Conservation (phyloP, 92 coral and sea anemone species). For the Virgularia gustaviana region DNA sequence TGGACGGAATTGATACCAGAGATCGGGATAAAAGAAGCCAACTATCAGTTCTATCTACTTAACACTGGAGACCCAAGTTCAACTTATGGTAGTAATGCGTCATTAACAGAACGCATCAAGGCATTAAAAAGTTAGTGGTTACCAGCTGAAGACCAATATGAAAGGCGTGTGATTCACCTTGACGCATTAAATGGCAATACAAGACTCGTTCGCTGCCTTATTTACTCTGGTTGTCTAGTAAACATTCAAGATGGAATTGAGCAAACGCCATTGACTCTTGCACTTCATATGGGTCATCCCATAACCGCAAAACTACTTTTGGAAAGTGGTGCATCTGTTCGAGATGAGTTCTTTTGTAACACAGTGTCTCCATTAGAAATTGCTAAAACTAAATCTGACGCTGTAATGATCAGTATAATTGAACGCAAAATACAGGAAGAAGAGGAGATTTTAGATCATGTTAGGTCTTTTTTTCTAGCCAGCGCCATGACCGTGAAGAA, state of each 20-base stretch:
- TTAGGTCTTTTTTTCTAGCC: neutral
- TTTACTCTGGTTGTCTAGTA: constrained; percentile 8
- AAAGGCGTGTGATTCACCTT: no score
- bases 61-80: constrained; percentile 22
- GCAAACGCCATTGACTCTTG: constrained; percentile 24
- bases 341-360: neutral
- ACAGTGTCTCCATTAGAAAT: constrained; percentile 15
- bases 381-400: neutral
- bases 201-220: constrained; percentile 9
- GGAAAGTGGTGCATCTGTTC: constrained; percentile 22
- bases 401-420: neutral
- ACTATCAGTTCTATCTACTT: neutral
- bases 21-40: constrained; percentile 20
- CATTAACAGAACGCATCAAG: neutral
- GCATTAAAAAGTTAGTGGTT: neutral
- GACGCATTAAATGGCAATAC: constrained; percentile 25
- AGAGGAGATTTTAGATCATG: neutral
- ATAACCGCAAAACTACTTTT: constrained; percentile 1
- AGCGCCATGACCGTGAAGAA: neutral
- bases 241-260: constrained; percentile 30
- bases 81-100: constrained; percentile 6
- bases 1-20: no score
- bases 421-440: neutral
- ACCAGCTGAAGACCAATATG: no score
- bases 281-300: no score